A percentile compares a stretch with the other conserved stretches of the same genome.
Conservation (phyloP, 2,888 invertebrate species). For the Pasiphila rectangulata region DNA sequence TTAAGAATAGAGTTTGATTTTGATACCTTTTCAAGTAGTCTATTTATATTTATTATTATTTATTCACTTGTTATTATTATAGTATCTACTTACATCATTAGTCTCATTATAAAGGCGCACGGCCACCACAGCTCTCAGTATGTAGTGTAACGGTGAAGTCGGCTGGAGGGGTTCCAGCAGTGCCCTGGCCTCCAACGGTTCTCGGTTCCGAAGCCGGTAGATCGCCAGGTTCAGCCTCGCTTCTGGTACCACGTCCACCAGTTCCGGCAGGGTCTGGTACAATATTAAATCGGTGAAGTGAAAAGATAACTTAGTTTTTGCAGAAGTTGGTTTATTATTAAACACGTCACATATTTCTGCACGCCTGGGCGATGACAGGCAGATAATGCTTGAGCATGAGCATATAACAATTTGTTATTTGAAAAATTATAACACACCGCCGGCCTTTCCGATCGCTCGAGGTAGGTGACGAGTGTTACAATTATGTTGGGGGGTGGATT, state of each 20-base stretch:
- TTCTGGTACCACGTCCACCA: slow-evolving; percentile 97
- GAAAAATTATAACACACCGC: too few species aligned
- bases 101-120: slow-evolving; percentile 95
- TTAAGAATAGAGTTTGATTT: too few species aligned
- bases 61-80: too few species aligned
- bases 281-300: neutral
- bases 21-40: too few species aligned
- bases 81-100: slow-evolving; percentile 89
- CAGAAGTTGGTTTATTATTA: neutral
- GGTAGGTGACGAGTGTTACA: too few species aligned
- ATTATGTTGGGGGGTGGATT: too few species aligned
- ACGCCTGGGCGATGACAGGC: too few species aligned
- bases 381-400: too few species aligned
- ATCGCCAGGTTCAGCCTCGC: slow-evolving; percentile 97
- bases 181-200: slow-evolving; percentile 92
- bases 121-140: slow-evolving; percentile 97
- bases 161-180: slow-evolving; percentile 95
- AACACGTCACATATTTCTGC: too few species aligned
- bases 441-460: too few species aligned
- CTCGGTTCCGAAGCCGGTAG: slow-evolving; percentile 93
- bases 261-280: slow-evolving; percentile 85
- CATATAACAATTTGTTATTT: too few species aligned
- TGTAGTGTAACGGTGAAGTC: slow-evolving; percentile 96
- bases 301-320: neutral
- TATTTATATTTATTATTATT: too few species aligned